Evolutionary conservation across 2,888 invertebrate genomes (phyloP).

Genomic region (Aelia acuminata): DNA sequence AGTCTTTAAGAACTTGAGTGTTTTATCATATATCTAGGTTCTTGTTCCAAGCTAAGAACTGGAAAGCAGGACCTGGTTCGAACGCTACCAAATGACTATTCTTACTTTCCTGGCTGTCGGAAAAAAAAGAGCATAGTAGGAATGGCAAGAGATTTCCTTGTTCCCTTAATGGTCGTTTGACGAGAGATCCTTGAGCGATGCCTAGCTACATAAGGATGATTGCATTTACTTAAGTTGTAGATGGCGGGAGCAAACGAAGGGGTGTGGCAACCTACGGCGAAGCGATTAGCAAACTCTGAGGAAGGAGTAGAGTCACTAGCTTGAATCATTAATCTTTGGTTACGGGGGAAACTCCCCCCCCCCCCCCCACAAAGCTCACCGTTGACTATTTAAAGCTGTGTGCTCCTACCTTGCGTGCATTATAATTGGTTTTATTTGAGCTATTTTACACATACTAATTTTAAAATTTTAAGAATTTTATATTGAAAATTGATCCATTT

Average conservation of each 20-base stretch:
- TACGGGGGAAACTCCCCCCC: not conserved
- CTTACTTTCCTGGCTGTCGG: no score
- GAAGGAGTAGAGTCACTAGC: not conserved
- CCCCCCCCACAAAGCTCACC: not conserved
- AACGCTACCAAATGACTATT: no score
- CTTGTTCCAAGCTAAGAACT: no score
- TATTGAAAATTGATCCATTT: no score
- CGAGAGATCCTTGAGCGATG: not conserved
- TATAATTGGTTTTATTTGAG: not conserved
- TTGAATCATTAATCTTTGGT: constrained; percentile 3
- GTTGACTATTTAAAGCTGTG: not conserved
- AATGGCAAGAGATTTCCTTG: not conserved
- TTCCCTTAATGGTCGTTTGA: not conserved
- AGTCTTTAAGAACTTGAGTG: no score
- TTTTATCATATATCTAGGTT: no score
- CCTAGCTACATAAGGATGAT: not conserved
- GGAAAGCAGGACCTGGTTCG: no score
- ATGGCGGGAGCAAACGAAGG: not conserved
- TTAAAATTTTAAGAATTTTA: no score
- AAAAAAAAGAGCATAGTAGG: not conserved
- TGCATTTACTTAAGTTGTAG: not conserved
- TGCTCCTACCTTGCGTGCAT: not conserved
- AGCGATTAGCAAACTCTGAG: not conserved
- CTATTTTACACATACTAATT: no score
- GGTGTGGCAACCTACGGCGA: not conserved